Evolutionary conservation across 2,888 invertebrate species (phyloP).

Genomic region (Pachymerium ferrugineum): DNA sequence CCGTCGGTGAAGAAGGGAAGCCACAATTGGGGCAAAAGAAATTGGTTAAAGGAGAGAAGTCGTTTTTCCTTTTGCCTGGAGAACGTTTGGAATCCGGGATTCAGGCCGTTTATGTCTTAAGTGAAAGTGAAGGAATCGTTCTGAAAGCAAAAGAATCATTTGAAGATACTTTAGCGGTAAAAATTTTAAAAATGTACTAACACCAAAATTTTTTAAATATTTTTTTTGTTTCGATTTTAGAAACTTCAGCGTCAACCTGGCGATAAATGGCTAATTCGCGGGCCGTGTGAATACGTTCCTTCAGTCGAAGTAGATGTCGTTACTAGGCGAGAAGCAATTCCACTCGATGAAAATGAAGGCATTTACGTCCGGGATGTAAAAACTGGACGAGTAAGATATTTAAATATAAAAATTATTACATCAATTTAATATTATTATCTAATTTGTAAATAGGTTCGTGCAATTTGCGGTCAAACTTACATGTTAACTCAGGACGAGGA

Average conservation of each 20-base stretch:
- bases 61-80: slow-evolving; percentile 52
- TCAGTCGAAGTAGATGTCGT: slow-evolving; percentile 52
- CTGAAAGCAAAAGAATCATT: slow-evolving; percentile 49
- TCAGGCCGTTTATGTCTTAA: slow-evolving; percentile 50
- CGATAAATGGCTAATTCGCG: slow-evolving; percentile 52
- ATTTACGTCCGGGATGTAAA: slow-evolving; percentile 52
- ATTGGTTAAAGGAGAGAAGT: slow-evolving; percentile 51
- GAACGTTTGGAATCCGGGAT: slow-evolving; percentile 51
- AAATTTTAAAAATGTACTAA: neutral
- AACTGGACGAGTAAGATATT: slow-evolving; percentile 40
- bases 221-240: slow-evolving; percentile 31
- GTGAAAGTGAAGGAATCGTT: slow-evolving; percentile 52
- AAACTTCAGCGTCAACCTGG: slow-evolving; percentile 48
- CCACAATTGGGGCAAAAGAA: slow-evolving; percentile 51
- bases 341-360: slow-evolving; percentile 53
- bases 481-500: slow-evolving; percentile 50
- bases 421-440: neutral
- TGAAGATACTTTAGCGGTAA: slow-evolving; percentile 40
- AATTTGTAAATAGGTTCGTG: slow-evolving; percentile 44
- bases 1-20: slow-evolving; percentile 44
- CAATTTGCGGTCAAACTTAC: slow-evolving; percentile 51
- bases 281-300: slow-evolving; percentile 52
- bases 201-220: neutral
- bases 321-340: slow-evolving; percentile 48
- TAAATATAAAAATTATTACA: neutral